Evolutionary conservation across 2,113 vertebrate genomes (phyloP).

Genomic region (Kryptolebias marmoratus): DNA sequence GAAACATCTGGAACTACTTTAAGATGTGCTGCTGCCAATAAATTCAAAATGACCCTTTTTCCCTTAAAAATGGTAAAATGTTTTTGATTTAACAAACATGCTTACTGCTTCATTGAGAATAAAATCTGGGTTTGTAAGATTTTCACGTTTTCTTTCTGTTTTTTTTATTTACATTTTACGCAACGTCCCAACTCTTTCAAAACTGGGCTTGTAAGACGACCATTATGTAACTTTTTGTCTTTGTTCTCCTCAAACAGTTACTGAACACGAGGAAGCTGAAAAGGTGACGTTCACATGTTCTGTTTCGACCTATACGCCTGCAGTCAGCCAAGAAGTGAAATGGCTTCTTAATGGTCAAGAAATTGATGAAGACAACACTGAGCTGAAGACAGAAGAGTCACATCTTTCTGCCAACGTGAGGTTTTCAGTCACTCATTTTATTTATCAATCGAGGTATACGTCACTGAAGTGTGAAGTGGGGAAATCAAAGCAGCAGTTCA

Average conservation of each 20-base stretch:
- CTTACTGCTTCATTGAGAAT: too few relatives aligned
- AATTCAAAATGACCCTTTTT: too few relatives aligned
- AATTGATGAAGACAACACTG: neutral
- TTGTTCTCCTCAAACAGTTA: constrained; percentile 22
- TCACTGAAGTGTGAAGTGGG: constrained; percentile 8
- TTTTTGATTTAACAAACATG: too few relatives aligned
- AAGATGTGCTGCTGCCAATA: too few relatives aligned
- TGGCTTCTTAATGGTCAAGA: neutral
- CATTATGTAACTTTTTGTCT: neutral
- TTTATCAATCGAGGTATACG: neutral
- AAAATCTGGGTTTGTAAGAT: too few relatives aligned
- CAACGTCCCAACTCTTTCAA: too few relatives aligned
- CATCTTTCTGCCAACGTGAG: neutral
- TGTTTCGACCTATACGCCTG: accelerated
- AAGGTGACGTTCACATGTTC: neutral
- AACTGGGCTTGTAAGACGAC: too few relatives aligned
- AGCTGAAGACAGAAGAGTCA: neutral
- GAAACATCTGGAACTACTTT: too few relatives aligned
- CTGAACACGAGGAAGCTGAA: neutral
- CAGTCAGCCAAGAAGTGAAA: neutral
- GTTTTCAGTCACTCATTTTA: neutral
- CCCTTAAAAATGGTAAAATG: too few relatives aligned
- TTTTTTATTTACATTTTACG: too few relatives aligned
- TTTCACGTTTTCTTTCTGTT: too few relatives aligned
- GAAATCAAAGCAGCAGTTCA: neutral